A percentile compares a stretch with the other conserved stretches of the same genome.
Evolutionary conservation across 2,113 vertebrate species (phyloP).

Genomic region (Condylura cristata): DNA sequence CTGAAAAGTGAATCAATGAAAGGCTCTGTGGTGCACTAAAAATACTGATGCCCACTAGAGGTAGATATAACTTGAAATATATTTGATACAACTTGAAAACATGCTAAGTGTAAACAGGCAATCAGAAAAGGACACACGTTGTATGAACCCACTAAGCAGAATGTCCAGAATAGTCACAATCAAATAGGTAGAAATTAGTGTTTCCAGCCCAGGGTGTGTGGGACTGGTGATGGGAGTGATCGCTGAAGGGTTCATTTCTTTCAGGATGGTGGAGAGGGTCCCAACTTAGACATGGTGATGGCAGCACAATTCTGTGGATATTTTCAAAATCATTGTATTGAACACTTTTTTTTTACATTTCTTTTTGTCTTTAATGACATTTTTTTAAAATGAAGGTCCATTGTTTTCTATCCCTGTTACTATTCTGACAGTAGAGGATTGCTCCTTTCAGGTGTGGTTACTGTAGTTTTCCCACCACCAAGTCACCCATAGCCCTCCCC

Average conservation of each 20-base stretch:
- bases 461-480: no score
- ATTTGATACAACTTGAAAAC: neutral
- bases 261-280: neutral
- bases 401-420: no score
- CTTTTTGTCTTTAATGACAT: no score
- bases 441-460: no score
- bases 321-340: neutral
- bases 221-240: neutral
- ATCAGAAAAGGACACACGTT: neutral
- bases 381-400: no score
- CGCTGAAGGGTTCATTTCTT: neutral
- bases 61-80: no score
- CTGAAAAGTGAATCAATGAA: neutral
- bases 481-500: no score
- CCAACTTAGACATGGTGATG: neutral
- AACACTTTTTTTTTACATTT: no score
- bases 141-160: neutral
- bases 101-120: neutral
- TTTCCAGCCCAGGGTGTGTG: neutral
- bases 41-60: neutral
- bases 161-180: neutral
- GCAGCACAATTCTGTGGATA: neutral
- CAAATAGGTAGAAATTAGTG: neutral
- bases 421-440: no score
- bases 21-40: neutral